Evolutionary conservation across 1,140 invertebrate species (phyloP), one percentile per base, ranked within the genome.

Genomic region (Rhizoglyphus robini): DNA sequence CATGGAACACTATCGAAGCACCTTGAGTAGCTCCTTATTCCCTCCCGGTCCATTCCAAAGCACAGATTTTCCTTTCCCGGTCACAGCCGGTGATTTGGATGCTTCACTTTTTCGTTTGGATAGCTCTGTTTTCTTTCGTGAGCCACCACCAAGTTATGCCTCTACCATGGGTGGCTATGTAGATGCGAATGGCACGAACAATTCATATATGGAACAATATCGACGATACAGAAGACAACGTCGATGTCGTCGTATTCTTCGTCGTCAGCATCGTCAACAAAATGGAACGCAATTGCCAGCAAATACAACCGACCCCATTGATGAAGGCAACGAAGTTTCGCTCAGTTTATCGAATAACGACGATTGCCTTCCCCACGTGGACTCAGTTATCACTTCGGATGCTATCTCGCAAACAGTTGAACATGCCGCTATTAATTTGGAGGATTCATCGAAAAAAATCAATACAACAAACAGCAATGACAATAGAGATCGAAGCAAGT

Each of bases 101-200:
- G 68, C 66, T 1, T 61, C 66, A 1, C 49, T 71, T 4, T 71
- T 70, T 18, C 63, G 66, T 13, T 36, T 70, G 4, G 68, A 67
- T 15, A 41, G 59, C 30, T 67, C 68, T 46, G 65, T 67, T 32
- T 69, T 70, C n/a, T 69, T 69, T 47, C 66, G 69, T 11, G 70
- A 71, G 15, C 70, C 70, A 23, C 70, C 70, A 4, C 70, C 70
- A 23, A 69, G 69, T 0, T 71, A 71, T 47, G 69, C 70, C 23
- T 63, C 67, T 23, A 65, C 69, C 18, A 66, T 70, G 3, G 64
- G 67, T 65, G 13, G 64, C 41, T 58, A 41, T 25, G 23, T 15
- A n/a, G 58, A 34, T 25, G n/a, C 4, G 20, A 54, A 30, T 65
- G 34, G 29, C 18, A 48, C 15, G 46, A 63, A 4, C 29, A 51